Evolutionary conservation across 2,797 vertebrate species (phyloP).

Genomic region (Gouania willdenowi): DNA sequence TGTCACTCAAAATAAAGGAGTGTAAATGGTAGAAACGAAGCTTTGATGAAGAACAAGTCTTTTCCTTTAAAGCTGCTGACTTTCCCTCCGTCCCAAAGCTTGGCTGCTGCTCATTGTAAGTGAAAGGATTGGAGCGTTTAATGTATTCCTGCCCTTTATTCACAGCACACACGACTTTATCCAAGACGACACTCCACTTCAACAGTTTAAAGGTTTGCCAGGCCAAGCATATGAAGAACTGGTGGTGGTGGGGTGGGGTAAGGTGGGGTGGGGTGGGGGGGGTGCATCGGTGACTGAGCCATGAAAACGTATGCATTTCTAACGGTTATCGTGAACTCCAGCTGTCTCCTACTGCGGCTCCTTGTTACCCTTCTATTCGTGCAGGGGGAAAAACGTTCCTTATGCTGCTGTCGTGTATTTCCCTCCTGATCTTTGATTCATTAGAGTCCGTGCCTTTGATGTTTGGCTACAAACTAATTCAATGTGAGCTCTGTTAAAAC

Average conservation of each 20-base stretch:
- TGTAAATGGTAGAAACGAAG: slow-evolving; percentile 52
- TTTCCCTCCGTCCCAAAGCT: slow-evolving; percentile 63
- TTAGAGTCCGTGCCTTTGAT: slow-evolving; percentile 42
- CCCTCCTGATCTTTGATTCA: slow-evolving; percentile 51
- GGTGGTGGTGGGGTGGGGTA: slow-evolving; percentile 24
- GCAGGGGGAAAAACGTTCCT: slow-evolving; percentile 24
- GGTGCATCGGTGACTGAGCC: slow-evolving; percentile 53
- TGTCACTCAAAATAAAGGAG: too few species aligned
- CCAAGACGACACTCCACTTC: slow-evolving; percentile 62
- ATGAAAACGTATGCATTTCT: slow-evolving; percentile 65
- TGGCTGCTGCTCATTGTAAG: slow-evolving; percentile 43
- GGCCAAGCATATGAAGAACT: slow-evolving; percentile 50
- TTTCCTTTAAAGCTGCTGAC: slow-evolving; percentile 67
- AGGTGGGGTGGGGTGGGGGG: slow-evolving; percentile 31
- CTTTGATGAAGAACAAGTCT: slow-evolving; percentile 57
- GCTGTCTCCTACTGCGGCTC: slow-evolving; percentile 33
- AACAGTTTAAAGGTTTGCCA: slow-evolving; percentile 59
- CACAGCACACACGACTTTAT: slow-evolving; percentile 61
- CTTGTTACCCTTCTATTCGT: too few species aligned
- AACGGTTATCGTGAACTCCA: slow-evolving; percentile 64
- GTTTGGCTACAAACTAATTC: too few species aligned
- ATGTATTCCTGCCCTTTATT: slow-evolving; percentile 66
- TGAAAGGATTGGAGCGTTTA: slow-evolving; percentile 55
- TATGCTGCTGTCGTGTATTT: slow-evolving; percentile 44
- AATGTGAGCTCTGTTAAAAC: too few species aligned